Conservation (phyloP, 2,888 invertebrate species). For the Apotomis betuletana region DNA sequence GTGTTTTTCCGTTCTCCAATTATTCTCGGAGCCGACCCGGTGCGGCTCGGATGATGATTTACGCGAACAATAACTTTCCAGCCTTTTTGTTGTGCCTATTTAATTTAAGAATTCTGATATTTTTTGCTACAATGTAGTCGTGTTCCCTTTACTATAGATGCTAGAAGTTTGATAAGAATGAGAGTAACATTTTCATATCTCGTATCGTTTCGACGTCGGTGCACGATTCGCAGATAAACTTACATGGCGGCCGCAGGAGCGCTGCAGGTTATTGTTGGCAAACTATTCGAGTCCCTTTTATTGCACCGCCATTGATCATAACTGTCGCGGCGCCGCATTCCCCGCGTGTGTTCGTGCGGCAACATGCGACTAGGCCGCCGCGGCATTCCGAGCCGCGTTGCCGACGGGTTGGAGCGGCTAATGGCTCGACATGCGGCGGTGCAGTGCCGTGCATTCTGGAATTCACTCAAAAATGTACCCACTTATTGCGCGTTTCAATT, state of each 20-base stretch:
- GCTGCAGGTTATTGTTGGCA: slow-evolving; percentile 14
- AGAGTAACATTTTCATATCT: background rate
- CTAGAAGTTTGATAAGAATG: background rate
- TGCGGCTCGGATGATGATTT: slow-evolving; percentile 8
- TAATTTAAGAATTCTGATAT: too few relatives aligned
- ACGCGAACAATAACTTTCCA: background rate
- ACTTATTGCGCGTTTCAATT: slow-evolving; percentile 30
- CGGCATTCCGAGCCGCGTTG: background rate
- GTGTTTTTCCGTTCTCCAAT: slow-evolving; percentile 17
- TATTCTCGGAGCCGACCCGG: background rate
- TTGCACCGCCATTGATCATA: slow-evolving; percentile 29
- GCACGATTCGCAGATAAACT: background rate
- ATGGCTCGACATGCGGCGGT: background rate
- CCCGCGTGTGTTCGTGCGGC: slow-evolving; percentile 8
- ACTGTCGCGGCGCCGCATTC: slow-evolving; percentile 17
- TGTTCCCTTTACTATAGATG: background rate
- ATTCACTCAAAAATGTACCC: slow-evolving; percentile 20
- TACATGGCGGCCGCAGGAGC: background rate
- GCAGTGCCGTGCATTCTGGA: slow-evolving; percentile 13
- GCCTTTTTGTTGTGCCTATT: background rate
- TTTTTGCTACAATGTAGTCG: too few relatives aligned
- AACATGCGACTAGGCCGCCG: background rate
- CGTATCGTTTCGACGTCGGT: background rate
- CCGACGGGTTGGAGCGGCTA: background rate
- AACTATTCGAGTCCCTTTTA: slow-evolving; percentile 36